These are phyloP conservation scores for Oplegnathus fasciatus DNA, from an alignment of 2,113 vertebrate species.

Conservation along the genomic window DNA sequence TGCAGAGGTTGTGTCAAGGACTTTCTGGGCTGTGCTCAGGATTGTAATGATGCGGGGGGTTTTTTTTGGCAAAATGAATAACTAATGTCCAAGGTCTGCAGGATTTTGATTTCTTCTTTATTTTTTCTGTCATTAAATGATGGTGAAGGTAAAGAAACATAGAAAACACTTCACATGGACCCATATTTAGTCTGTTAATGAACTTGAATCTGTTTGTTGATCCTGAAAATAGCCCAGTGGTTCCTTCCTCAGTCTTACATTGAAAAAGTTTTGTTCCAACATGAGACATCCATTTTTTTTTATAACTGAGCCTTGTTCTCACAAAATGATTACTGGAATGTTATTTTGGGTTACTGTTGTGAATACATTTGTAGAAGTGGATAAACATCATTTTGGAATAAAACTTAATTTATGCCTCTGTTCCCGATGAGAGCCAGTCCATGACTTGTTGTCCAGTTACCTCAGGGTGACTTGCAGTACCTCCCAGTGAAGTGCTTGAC, in stretches of 20 bases:
- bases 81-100: conserved; percentile 1
- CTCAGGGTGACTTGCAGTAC: conserved; percentile 44
- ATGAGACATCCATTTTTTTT: neutral
- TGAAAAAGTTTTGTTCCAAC: conserved; percentile 21
- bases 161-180: conserved; percentile 7
- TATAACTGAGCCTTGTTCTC: neutral
- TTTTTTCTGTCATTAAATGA: conserved; percentile 17
- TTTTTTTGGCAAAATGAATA: conserved; percentile 24
- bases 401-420: conserved; percentile 24
- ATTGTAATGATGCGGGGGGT: conserved; percentile 21
- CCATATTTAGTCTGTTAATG: neutral
- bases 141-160: neutral
- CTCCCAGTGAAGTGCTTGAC: conserved; percentile 66
- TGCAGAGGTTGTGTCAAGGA: conserved; percentile 23
- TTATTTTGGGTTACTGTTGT: conserved; percentile 17
- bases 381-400: conserved; percentile 33
- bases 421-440: conserved; percentile 35
- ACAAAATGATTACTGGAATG: conserved; percentile 12
- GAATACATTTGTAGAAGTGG: conserved; percentile 24
- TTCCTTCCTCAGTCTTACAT: neutral
- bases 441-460: conserved; percentile 31
- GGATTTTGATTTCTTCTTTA: conserved; percentile 13
- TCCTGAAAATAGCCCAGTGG: neutral
- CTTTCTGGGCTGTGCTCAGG: conserved; percentile 52
- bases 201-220: conserved; percentile 13